These are phyloP conservation scores for Trachemys scripta DNA, from an alignment of 2,113 vertebrate species.

Conservation along the genomic window DNA sequence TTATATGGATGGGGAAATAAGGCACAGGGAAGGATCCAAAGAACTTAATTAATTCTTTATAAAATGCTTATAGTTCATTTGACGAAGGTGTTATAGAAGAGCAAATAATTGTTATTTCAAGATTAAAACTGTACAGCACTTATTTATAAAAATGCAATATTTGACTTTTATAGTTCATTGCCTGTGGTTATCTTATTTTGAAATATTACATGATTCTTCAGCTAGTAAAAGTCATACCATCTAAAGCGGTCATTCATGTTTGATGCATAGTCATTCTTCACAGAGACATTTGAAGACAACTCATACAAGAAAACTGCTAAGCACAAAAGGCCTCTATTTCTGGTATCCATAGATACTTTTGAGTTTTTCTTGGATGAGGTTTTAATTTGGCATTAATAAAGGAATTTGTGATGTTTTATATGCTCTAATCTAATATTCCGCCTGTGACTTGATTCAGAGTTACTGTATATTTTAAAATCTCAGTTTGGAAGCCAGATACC, in stretches of 20 bases:
- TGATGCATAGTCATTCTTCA: constrained; percentile 55
- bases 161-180: not conserved
- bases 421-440: constrained; percentile 77
- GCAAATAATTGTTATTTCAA: not conserved
- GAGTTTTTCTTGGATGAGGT: constrained; percentile 64
- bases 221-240: constrained; percentile 2
- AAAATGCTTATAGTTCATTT: not conserved
- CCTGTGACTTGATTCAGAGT: constrained; percentile 74
- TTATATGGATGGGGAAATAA: not conserved
- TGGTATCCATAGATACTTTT: constrained; percentile 56
- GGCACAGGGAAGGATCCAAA: not conserved
- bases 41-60: not conserved
- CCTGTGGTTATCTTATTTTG: not conserved
- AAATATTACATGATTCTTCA: constrained; percentile 43
- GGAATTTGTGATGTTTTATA: constrained; percentile 75
- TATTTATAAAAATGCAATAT: not conserved
- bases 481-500: constrained; percentile 72
- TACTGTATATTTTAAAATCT: constrained; percentile 75
- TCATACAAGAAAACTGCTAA: constrained; percentile 40
- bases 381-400: constrained; percentile 81
- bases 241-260: constrained; percentile 52
- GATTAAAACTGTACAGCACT: not conserved
- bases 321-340: constrained; percentile 53
- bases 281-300: constrained; percentile 40
- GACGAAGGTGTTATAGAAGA: not conserved